Base-by-base conservation (phyloP, 2,888 invertebrate genomes). In the Rambutsinella grinnellia region DNA sequence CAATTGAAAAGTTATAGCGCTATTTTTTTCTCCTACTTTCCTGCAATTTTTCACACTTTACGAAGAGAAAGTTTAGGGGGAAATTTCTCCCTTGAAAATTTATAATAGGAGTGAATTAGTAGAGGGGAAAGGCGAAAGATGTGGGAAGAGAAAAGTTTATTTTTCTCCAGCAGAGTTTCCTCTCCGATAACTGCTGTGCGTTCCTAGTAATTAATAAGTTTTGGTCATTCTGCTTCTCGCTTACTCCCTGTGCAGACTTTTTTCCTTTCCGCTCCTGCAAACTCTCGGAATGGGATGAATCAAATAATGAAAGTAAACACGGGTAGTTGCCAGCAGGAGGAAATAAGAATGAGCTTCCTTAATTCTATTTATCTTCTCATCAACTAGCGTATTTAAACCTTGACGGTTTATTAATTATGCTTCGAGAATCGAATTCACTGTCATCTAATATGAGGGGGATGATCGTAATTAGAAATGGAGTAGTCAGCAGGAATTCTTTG, bases 191-290 rank as follows among this genome's bases (percentile, higher is more conserved):
- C 36, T 36, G 36, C 36, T 36, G 36, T 36, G 36, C 36, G 21
- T 44, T 27, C 44, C 21, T 60, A 15, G 51, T 49, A 62, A 62
- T 62, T 49, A 47, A 24, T 47, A 62, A 62, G 62, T 49, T 62
- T 36, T 36, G 36, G 36, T 36, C 36, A 57, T 57, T 27, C 57
- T 66, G 56, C 44, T 66, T 57, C 53, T 57, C 47, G 66, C 36
- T 36, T 36, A n/a, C 36, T 36, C 36, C 36, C 36, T 36, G 6
- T 13, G 36, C 36, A 36, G n/a, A n/a, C 13, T 36, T 36, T 13
- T 13, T 36, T 36, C 5, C 36, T 36, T 36, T 36, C 36, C 36
- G 5, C 36, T n/a, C n/a, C n/a, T n/a, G n/a, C n/a, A n/a, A n/a
- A n/a, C n/a, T n/a, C n/a, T n/a, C n/a, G n/a, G n/a, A n/a, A n/a